A percentile compares a stretch with the other conserved stretches of the same genome.
phyloP scores from a whole-genome alignment of 1,140 invertebrate genomes.

The Drosophila chauvacae region DNA sequence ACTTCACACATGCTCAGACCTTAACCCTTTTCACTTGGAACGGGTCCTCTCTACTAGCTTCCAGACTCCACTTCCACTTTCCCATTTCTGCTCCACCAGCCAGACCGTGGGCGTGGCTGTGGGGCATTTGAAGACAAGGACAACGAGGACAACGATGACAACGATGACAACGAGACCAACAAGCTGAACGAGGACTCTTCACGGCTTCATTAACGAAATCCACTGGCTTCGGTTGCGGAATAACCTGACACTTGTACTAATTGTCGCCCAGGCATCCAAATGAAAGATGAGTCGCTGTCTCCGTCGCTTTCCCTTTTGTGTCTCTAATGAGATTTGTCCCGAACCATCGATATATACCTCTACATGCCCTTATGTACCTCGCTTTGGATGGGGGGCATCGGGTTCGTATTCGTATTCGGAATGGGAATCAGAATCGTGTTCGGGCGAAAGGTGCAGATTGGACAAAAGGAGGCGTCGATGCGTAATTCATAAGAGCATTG shows the following conservation, averaged over 20 bases:
- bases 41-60: neutral
- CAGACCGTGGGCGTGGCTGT: conserved; percentile 27
- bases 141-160: neutral
- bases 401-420: conserved; percentile 5
- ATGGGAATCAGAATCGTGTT: conserved; percentile 27
- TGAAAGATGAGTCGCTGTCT: conserved; percentile 51
- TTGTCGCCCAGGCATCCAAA: conserved; percentile 50
- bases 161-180: neutral
- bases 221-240: conserved; percentile 57
- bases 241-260: conserved; percentile 78
- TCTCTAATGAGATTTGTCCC: conserved; percentile 70
- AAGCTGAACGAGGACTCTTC: conserved; percentile 7
- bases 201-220: conserved; percentile 51
- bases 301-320: conserved; percentile 49
- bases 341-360: conserved; percentile 26
- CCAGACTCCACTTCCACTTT: neutral
- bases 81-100: neutral
- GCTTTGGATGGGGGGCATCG: conserved; percentile 31
- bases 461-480: conserved; percentile 66
- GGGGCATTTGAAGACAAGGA: conserved; percentile 22
- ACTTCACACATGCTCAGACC: conserved; percentile 68
- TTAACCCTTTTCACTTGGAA: conserved; percentile 47
- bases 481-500: conserved; percentile 81
- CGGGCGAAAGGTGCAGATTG: conserved; percentile 49
- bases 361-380: conserved; percentile 15